phyloP scores from a whole-genome alignment of 2,113 vertebrate genomes.

The Rhagologus leucostigma region DNA sequence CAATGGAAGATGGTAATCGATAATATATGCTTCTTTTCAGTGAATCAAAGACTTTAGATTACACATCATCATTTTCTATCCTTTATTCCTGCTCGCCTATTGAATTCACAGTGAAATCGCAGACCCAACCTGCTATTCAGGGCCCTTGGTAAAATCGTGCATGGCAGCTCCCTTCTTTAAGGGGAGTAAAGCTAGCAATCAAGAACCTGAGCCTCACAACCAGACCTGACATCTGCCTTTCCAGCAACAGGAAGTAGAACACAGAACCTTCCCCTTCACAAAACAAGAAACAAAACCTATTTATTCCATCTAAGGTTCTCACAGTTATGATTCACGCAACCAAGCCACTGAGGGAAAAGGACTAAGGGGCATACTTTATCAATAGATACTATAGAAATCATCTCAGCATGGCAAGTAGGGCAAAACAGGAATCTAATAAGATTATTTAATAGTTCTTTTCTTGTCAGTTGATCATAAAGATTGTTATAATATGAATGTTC shows the following conservation, averaged over 20 bases:
- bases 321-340: not conserved
- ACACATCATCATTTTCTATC: not conserved
- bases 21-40: not conserved
- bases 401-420: not conserved
- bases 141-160: not conserved
- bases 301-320: not conserved
- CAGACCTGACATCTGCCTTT: not conserved
- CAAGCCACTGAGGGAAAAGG: not conserved
- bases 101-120: not conserved
- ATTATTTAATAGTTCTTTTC: not conserved
- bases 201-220: not conserved
- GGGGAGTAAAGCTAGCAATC: not conserved
- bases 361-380: not conserved
- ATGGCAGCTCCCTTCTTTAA: not conserved
- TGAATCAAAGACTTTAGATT: not conserved
- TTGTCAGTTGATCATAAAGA: not conserved
- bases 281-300: not conserved
- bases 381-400: not conserved
- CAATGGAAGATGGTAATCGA: not conserved
- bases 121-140: not conserved
- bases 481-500: not conserved
- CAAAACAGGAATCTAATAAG: not conserved
- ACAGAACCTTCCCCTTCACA: not conserved
- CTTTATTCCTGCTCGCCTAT: not conserved
- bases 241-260: not conserved